Evolutionary conservation across 2,113 vertebrate genomes (phyloP).

Genomic region (Gila orcuttii): DNA sequence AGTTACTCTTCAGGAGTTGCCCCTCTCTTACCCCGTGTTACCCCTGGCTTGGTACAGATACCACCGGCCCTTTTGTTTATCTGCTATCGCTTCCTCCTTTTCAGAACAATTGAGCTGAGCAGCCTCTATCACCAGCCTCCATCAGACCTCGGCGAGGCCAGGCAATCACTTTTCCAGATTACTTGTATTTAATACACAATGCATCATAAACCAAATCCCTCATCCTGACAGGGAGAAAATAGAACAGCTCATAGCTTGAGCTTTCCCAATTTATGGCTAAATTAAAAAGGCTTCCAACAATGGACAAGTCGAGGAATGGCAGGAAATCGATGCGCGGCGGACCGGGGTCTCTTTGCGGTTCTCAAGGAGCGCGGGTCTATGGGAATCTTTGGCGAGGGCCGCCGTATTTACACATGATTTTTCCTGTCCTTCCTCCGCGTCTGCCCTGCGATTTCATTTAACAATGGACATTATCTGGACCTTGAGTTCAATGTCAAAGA

Average conservation of each 20-base stretch:
- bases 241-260: constrained; percentile 96
- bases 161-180: constrained; percentile 97
- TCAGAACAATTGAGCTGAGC: constrained; percentile 59
- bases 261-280: constrained; percentile 98
- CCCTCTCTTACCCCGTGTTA: constrained; percentile 67
- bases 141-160: constrained; percentile 80
- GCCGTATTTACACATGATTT: constrained; percentile 89
- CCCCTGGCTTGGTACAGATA: constrained; percentile 67
- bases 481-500: constrained; percentile 95
- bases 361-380: constrained; percentile 82
- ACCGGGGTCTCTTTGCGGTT: constrained; percentile 81
- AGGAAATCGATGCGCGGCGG: constrained; percentile 88
- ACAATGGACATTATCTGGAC: constrained; percentile 95
- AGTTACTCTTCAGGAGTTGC: constrained; percentile 22
- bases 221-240: constrained; percentile 99
- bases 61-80: constrained; percentile 74
- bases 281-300: constrained; percentile 92
- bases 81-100: constrained; percentile 77
- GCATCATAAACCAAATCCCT: constrained; percentile 99
- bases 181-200: constrained; percentile 99
- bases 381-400: constrained; percentile 84
- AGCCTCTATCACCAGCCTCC: constrained; percentile 75
- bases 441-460: constrained; percentile 77
- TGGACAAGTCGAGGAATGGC: constrained; percentile 86
- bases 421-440: constrained; percentile 85